Percentiles rank a stretch among this genome's conserved stretches.
Conservation (phyloP, 2,113 vertebrate genomes). For the Notothenia rossii region DNA sequence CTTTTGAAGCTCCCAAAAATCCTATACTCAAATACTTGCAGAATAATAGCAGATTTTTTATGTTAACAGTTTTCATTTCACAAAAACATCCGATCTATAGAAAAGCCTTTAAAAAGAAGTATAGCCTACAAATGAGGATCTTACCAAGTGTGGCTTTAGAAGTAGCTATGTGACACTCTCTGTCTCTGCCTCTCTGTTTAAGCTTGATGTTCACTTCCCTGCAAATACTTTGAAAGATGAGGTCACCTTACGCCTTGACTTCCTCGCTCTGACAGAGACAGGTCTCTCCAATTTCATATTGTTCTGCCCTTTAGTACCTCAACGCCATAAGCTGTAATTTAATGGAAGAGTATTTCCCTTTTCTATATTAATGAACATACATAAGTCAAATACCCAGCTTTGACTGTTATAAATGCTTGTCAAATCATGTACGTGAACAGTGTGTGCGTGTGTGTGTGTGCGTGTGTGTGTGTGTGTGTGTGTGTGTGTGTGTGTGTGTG, state of each 20-base stretch:
- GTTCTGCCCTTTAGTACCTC: background rate
- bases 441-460: slow-evolving; percentile 1
- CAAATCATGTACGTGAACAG: background rate
- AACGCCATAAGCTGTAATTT: fast-evolving
- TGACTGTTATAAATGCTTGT: background rate
- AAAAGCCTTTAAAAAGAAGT: too few species aligned
- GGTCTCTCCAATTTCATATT: background rate
- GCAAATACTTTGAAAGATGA: slow-evolving; percentile 29
- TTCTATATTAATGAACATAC: background rate
- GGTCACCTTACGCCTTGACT: slow-evolving; percentile 44
- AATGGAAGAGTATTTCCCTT: background rate
- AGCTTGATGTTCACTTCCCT: slow-evolving; percentile 44
- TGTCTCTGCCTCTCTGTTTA: background rate
- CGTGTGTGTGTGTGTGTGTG: slow-evolving; percentile 2
- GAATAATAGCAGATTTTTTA: background rate
- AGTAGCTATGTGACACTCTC: slow-evolving; percentile 11
- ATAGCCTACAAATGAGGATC: background rate
- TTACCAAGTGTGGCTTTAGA: slow-evolving; percentile 54
- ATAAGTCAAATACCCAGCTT: background rate
- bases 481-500: slow-evolving; percentile 1
- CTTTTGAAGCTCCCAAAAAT: background rate
- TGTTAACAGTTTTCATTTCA: background rate
- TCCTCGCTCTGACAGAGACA: slow-evolving; percentile 38
- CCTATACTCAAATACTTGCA: background rate
- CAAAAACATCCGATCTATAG: background rate